Base-by-base conservation (phyloP, 2,113 vertebrate species). In the Stomatorhinus ivindoensis region DNA sequence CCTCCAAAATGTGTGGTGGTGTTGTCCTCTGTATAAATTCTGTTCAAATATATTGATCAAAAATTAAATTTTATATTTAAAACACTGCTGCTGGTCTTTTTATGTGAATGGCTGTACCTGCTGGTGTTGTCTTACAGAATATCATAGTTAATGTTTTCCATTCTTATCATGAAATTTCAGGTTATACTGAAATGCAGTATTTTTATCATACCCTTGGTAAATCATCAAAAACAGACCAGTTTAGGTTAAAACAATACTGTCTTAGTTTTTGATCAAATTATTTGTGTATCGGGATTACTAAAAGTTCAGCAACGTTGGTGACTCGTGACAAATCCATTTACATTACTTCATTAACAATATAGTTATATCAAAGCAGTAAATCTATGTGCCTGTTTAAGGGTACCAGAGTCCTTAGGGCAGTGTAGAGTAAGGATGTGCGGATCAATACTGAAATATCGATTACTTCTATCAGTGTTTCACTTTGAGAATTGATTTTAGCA, bases 31-130 rank as follows among this genome's bases (percentile, higher is more conserved):
- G 87, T 88, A 88, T 46, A 88, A 76, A 50, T 76, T 47, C 46
- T 73, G 46, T 51, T 88, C 58, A 65, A 50, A 27, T 51, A 80
- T 88, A 88, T 88, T 65, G 15, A 48, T 88, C 65, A 51, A 42
- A 88, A 88, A 88, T 88, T 73, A 88, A 86, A 88, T 88, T 88
- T 88, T 76, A 69, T 88, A 88, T 88, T 88, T 80, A 80, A 50
- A 24, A n/a, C 46, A 48, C 39, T 65, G 58, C 61, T 69, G 13
- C n/a, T 69, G n/a, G 58, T 65, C 24, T 65, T 24, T 58, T n/a
- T 65, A 65, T 65, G 58, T 9, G 8, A 65, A 65, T 76, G 27
- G 17, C 35, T 80, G 31, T 19, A 19, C 76, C 44, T 48, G 61
- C 58, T 88, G 24, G 27, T 69, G 58, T 19, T 17, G n/a, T 88